Evolutionary conservation across 2,797 vertebrate genomes (phyloP).

Genomic region (Amniataba percoides): DNA sequence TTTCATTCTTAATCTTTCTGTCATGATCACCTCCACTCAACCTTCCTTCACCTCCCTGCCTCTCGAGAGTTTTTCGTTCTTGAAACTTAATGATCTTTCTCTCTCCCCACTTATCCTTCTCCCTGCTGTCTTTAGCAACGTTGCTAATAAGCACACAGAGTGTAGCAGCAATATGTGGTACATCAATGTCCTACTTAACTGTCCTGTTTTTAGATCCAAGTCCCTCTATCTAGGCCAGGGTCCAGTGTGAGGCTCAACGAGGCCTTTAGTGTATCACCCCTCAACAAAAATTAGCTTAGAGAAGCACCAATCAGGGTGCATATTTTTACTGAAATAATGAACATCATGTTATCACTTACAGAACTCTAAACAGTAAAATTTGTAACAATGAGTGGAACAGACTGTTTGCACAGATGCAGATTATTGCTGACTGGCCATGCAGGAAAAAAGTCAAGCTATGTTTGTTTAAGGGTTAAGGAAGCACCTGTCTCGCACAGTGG

Average conservation of each 20-base stretch:
- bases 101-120: not conserved
- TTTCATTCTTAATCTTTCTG: not conserved
- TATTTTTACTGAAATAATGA: conserved; percentile 14
- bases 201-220: conserved; percentile 71
- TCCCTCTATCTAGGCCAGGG: conserved; percentile 70
- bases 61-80: not conserved
- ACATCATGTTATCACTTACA: not conserved
- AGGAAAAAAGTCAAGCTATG: not conserved
- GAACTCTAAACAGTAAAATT: not conserved
- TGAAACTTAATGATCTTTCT: not conserved
- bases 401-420: conserved; percentile 21
- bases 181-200: conserved; percentile 71
- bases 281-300: conserved; percentile 9
- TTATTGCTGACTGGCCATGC: not conserved
- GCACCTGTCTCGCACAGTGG: conserved; percentile 10
- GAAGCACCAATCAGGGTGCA: not conserved
- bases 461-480: conserved; percentile 17
- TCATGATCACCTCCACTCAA: conserved; percentile 19
- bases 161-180: conserved; percentile 31
- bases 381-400: not conserved
- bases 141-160: conserved; percentile 50
- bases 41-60: conserved; percentile 13
- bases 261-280: conserved; percentile 17
- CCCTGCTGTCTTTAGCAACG: conserved; percentile 39
- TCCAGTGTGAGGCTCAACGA: conserved; percentile 55